Percentiles rank a stretch among this genome's conserved stretches.
phyloP scores from a whole-genome alignment of 2,888 invertebrate species.

The Craniophora ligustri region DNA sequence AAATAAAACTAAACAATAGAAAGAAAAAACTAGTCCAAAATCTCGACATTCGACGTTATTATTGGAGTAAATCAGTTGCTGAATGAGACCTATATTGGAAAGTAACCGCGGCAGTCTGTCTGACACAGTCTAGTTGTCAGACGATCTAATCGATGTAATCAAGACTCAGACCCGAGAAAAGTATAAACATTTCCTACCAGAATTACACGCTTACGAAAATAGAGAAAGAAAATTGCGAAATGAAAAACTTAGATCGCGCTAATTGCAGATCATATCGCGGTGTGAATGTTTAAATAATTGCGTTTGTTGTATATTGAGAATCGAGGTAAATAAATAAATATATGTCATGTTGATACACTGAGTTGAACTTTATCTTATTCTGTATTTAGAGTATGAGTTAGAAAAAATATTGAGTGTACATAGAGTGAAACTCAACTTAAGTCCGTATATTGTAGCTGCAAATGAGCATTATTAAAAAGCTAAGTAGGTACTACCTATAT shows the following conservation, averaged over 20 bases:
- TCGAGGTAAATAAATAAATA: slow-evolving; percentile 5
- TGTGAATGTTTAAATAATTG: slow-evolving; percentile 34
- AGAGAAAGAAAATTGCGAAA: slow-evolving; percentile 55
- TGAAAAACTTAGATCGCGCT: slow-evolving; percentile 44
- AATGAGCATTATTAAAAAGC: too few relatives aligned
- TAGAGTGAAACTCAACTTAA: too few relatives aligned
- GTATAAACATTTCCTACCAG: slow-evolving; percentile 41
- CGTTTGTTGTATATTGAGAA: slow-evolving; percentile 20
- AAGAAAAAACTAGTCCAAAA: background rate
- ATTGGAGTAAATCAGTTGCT: slow-evolving; percentile 10
- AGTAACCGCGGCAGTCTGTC: slow-evolving; percentile 13
- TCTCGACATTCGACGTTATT: background rate
- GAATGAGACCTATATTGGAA: slow-evolving; percentile 27
- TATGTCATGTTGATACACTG: background rate
- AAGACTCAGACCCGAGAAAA: slow-evolving; percentile 43
- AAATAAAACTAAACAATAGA: background rate
- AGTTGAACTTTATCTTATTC: background rate
- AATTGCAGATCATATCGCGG: slow-evolving; percentile 50
- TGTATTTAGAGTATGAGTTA: too few relatives aligned
- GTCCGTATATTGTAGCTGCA: too few relatives aligned
- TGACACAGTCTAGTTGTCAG: slow-evolving; percentile 50
- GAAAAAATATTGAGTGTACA: too few relatives aligned
- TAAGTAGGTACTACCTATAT: too few relatives aligned
- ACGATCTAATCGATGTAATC: slow-evolving; percentile 57
- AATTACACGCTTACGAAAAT: slow-evolving; percentile 49